phyloP scores from a whole-genome alignment of 2,797 vertebrate genomes.

The Lepus townsendii region DNA sequence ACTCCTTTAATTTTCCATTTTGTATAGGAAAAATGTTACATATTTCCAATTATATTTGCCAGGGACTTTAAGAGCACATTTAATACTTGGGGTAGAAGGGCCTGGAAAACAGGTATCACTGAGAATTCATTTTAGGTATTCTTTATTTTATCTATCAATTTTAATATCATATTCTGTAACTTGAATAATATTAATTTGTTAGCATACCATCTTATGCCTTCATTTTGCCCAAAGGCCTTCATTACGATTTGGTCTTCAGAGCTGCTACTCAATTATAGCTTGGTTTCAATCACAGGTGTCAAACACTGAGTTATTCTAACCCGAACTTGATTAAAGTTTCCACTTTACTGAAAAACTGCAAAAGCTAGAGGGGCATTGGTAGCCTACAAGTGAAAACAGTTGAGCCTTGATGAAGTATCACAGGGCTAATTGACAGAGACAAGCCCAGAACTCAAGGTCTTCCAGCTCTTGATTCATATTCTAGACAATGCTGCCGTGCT shows the following conservation, averaged over 20 bases:
- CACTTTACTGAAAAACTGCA: background rate
- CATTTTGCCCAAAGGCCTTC: background rate
- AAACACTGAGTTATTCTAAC: background rate
- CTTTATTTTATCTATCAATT: too few relatives aligned
- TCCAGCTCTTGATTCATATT: background rate
- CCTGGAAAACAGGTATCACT: background rate
- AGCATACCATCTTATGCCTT: background rate
- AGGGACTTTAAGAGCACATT: background rate
- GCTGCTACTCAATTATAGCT: background rate
- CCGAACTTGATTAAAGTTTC: background rate
- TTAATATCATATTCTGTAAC: fast-evolving
- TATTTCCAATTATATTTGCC: background rate
- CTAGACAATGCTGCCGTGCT: background rate
- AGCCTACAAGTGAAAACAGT: background rate
- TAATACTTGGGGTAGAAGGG: background rate
- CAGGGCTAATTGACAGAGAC: background rate
- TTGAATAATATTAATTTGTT: background rate
- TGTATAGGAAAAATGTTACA: background rate
- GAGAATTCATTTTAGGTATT: background rate
- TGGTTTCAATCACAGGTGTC: background rate
- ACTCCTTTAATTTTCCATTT: background rate
- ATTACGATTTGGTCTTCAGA: background rate
- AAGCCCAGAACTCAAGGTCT: background rate
- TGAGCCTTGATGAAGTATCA: background rate
- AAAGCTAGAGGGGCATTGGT: background rate